Evolutionary conservation across 2,888 invertebrate genomes (phyloP).

Genomic region (Microplitis manilae): DNA sequence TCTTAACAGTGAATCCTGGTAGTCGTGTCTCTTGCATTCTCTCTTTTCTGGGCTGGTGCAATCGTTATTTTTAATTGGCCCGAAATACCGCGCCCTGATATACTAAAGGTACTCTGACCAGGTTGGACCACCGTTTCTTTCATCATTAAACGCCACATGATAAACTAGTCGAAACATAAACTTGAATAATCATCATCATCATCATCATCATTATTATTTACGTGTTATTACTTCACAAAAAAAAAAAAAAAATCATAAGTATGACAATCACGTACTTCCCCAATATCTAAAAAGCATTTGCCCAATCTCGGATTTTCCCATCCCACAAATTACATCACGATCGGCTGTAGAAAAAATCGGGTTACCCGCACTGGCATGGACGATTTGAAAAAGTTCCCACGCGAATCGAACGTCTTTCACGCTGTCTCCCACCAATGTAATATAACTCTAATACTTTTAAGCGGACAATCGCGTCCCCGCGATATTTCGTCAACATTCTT

Average conservation of each 20-base stretch:
- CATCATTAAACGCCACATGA: constrained; percentile 1
- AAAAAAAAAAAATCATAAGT: neutral
- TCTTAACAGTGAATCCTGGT: constrained; percentile 33
- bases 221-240: neutral
- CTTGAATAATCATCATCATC: neutral
- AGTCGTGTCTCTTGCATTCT: constrained; percentile 18
- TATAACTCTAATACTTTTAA: constrained; percentile 22
- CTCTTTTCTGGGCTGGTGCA: constrained; percentile 46
- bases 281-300: constrained; percentile 8
- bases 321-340: constrained; percentile 27
- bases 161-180: neutral
- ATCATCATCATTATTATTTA: neutral
- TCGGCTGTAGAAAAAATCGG: constrained; percentile 39
- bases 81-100: constrained; percentile 52
- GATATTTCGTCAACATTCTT: constrained; percentile 52
- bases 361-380: constrained; percentile 45
- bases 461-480: constrained; percentile 43
- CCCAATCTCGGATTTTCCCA: constrained; percentile 18
- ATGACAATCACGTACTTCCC: neutral
- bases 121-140: constrained; percentile 39
- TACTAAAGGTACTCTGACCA: too few species aligned
- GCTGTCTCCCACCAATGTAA: constrained; percentile 37
- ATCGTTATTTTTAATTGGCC: constrained; percentile 64
- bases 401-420: constrained; percentile 55
- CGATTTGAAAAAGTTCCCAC: constrained; percentile 52